Evolutionary conservation across 2,113 vertebrate genomes (phyloP).

Genomic region (Psettodes erumei): DNA sequence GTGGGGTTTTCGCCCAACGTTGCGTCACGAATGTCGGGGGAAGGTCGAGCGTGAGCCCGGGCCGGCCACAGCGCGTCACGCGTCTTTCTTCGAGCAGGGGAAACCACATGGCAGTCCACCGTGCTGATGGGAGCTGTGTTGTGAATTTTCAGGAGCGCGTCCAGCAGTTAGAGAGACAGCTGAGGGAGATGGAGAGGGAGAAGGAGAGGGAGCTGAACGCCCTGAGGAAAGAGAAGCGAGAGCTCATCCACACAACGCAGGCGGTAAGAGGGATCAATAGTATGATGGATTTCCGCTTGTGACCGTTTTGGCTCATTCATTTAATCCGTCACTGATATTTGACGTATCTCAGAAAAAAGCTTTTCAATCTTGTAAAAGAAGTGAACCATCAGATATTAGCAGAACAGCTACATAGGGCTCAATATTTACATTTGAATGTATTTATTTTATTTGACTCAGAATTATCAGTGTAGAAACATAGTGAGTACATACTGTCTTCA

Average conservation of each 20-base stretch:
- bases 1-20: conserved; percentile 10
- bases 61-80: neutral
- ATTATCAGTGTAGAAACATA: too few species aligned
- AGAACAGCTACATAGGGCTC: too few species aligned
- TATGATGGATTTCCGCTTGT: too few species aligned
- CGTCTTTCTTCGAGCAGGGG: neutral
- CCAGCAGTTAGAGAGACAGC: conserved; percentile 75
- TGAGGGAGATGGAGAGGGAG: conserved; percentile 80
- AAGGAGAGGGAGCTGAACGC: conserved; percentile 77
- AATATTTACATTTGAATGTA: too few species aligned
- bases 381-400: too few species aligned
- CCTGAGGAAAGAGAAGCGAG: conserved; percentile 75
- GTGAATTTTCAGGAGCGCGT: conserved; percentile 72
- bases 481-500: too few species aligned
- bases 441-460: too few species aligned
- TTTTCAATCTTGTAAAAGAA: neutral
- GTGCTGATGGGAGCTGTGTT: conserved; percentile 21
- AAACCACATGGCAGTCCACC: neutral
- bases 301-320: too few species aligned
- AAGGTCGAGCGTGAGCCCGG: too few species aligned
- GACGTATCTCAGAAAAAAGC: neutral
- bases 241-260: conserved; percentile 72
- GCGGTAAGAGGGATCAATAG: conserved; percentile 49
- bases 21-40: too few species aligned
- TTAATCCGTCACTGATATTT: neutral